Conservation (phyloP, 2,113 vertebrate species). For the Rafetus swinhoei region DNA sequence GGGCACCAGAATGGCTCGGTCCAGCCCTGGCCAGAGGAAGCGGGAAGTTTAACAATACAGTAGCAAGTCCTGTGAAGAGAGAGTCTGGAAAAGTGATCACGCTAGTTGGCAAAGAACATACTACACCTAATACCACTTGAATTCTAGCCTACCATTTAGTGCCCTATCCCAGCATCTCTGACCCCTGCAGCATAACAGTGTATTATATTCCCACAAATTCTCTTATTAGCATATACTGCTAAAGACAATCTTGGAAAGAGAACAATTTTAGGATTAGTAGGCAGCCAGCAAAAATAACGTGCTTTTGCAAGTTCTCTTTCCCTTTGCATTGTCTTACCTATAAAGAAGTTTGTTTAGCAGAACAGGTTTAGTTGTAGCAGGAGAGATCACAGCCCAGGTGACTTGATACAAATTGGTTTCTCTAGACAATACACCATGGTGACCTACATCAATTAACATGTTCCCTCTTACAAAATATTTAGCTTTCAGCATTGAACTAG, state of each 20-base stretch:
- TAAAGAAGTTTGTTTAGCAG: not conserved
- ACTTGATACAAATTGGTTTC: not conserved
- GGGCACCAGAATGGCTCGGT: too few relatives aligned
- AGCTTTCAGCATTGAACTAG: not conserved
- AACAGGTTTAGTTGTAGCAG: not conserved
- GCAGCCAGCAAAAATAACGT: too few relatives aligned
- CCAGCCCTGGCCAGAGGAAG: not conserved
- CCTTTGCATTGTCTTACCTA: not conserved
- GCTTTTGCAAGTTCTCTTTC: not conserved
- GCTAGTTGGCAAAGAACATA: not conserved
- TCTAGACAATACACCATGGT: not conserved
- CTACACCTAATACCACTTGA: not conserved
- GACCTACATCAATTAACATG: not conserved
- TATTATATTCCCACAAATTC: not conserved
- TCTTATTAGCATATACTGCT: not conserved
- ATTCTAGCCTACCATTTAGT: not conserved
- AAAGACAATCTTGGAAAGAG: not conserved
- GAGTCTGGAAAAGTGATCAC: not conserved
- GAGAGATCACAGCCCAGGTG: not conserved
- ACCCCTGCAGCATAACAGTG: rapidly evolving
- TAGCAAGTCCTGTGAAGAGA: not conserved
- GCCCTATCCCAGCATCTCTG: not conserved
- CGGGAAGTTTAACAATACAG: not conserved
- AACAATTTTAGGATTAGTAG: not conserved
- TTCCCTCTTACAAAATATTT: not conserved